Evolutionary conservation across 2,113 vertebrate species (phyloP).

Genomic region (Cardinalis cardinalis): DNA sequence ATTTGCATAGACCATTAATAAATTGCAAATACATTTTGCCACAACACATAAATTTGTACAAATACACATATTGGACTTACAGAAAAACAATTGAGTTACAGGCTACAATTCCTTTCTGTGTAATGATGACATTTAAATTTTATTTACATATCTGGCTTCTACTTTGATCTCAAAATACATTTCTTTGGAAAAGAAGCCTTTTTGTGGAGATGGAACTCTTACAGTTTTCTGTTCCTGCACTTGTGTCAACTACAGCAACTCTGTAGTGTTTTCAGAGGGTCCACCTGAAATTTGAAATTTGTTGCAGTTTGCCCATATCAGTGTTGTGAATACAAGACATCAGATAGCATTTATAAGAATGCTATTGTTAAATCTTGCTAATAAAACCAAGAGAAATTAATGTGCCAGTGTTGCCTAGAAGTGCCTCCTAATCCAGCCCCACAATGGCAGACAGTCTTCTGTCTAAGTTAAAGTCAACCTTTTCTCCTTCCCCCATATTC

Average conservation of each 20-base stretch:
- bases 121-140: not conserved
- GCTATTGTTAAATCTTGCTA: not conserved
- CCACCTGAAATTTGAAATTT: not conserved
- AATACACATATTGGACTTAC: not conserved
- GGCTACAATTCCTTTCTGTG: not conserved
- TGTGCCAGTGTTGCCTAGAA: not conserved
- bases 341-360: not conserved
- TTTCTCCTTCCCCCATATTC: not conserved
- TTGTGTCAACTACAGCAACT: not conserved
- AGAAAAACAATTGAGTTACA: not conserved
- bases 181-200: not conserved
- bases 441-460: not conserved
- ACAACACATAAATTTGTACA: not conserved
- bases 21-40: not conserved
- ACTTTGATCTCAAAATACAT: not conserved
- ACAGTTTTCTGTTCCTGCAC: not conserved
- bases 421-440: not conserved
- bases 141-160: not conserved
- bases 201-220: not conserved
- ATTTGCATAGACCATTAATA: not conserved
- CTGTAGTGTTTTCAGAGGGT: not conserved
- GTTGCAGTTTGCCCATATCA: not conserved
- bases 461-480: not conserved
- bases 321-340: not conserved
- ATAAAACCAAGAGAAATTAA: not conserved